Base-by-base conservation (phyloP, 1,140 invertebrate genomes). In the Portunus trituberculatus region DNA sequence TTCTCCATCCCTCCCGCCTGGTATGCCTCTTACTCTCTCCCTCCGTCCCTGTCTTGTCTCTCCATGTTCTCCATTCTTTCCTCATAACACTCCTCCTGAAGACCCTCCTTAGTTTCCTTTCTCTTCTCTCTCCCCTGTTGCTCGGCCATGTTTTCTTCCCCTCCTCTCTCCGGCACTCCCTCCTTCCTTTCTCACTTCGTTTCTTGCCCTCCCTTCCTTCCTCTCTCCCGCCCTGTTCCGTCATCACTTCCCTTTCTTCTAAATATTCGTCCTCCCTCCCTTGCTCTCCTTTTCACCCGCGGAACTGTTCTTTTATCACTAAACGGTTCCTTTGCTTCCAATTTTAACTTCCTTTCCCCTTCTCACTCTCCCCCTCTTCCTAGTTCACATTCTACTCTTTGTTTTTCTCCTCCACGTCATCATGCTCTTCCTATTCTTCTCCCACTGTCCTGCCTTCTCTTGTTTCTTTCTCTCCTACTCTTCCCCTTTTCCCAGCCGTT, bases 131-230 rank as follows among this genome's bases (percentile, higher is more conserved):
- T 76, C 67, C 39, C 39, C 39, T 39, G 39, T 39, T 39, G 39
- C 39, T 39, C 39, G 39, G 1, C 39, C 39, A 39, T 39, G 39
- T 59, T 84, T 32, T 84, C 83, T 39, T 29, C 31, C 86, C 31
- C 86, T 39, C 52, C 86, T 88, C 86, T 88, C 86, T 88, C 86
- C 45, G 25, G 4, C 67, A 12, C 67, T 76, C 67, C 67, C 52
- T 59, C 52, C 52, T 59, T 59, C 52, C 52, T 59, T 59, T 20
- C 52, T 59, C 20, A 12, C 52, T 20, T 59, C 52, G 52, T 59
- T 20, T 16, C 52, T 12, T n/a, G 20, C 25, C 31, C 86, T 88
- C 86, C 16, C 86, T 45, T n/a, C 86, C 45, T 88, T 32, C 86
- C 31, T 46, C 31, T 12, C 45, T 46, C 25, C 86, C 31, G 28